Base-by-base conservation (phyloP, 2,113 vertebrate genomes). In the Ageneiosus marmoratus region DNA sequence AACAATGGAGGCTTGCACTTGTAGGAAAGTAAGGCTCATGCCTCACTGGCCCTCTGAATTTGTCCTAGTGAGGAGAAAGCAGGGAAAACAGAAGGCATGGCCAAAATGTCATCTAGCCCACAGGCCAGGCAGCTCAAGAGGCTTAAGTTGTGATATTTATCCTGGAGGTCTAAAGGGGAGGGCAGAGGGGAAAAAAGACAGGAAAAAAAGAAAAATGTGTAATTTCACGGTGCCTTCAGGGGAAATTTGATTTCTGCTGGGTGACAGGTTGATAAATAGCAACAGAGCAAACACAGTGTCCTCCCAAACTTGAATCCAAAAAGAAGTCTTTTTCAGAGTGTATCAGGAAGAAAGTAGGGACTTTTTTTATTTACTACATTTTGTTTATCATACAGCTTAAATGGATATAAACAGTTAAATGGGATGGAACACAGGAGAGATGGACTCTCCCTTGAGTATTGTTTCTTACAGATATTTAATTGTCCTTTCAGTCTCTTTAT, bases 201-300 rank as follows among this genome's bases (percentile, higher is more conserved):
- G 16, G 48, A 46, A 77, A 46, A 89, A 89, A 91, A 89, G 91
- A 91, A 92, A 92, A 93, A 93, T 91, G 89, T 92, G 93, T 94
- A 94, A 94, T 95, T 95, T 95, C 93, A 95, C 89, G 90, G 92
- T 93, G 91, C 93, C 92, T 94, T 94, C 92, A 87, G 93, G 94
- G 93, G 91, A 92, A 94, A 94, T 95, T 93, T 94, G 93, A 95
- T 94, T 93, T 93, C 89, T 91, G 91, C 92, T 90, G 91, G 90
- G 90, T 93, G 92, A 91, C 91, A 93, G 92, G 92, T 92, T 92
- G 93, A 95, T 94, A 94, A 94, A 94, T 95, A 93, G 92, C 88
- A 93, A 91, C 89, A 88, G 87, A 91, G 89, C 88, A 90, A 92
- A 89, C 90, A 91, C 90, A 91, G 90, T 88, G 89, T 87, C 89